Base-by-base conservation (phyloP, 2,888 invertebrate genomes). In the Tetheella fluctuosa region DNA sequence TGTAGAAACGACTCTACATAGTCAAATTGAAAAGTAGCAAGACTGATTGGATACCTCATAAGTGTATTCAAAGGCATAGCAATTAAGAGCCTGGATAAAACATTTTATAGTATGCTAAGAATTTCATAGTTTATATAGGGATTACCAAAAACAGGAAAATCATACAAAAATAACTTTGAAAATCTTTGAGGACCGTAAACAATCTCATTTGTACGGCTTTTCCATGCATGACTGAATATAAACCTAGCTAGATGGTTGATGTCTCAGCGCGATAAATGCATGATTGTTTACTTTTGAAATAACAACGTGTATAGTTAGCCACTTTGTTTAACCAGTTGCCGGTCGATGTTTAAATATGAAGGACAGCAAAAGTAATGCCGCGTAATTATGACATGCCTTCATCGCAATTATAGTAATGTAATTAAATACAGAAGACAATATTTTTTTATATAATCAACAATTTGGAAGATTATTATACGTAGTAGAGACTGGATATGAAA, bases 271-370 rank as follows among this genome's bases (percentile, higher is more conserved):
- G 39, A 59, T 59, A 58, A n/a, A 64, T 60, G 61, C 59, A 64
- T 58, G 67, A 63, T 68, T 83, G 78, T 83, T 83, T 83, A 78
- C 76, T 76, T 83, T 76, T 72, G 65, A 76, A 79, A 79, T 76
- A 78, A 76, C 75, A 68, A 67, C 68, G 74, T 65, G 68, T 73
- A 61, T 67, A 74, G 70, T 67, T 69, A 79, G 72, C 80, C n/a
- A n/a, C n/a, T n/a, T 77, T 85, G 84, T 84, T 80, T 84, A 76
- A 84, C 81, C 85, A 84, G 84, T 84, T 81, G 83, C 70, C 68
- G 64, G 73, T 66, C 68, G 77, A 71, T 73, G 73, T 68, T 76
- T 69, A 71, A 72, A 68, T 73, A 72, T 67, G 77, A 76, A 76
- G 75, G 79, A 77, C 75, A 68, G 25, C 60, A 20, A 48, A 48